These are phyloP conservation scores for Brotula barbata DNA, from an alignment of 2,797 vertebrate genomes.

Conservation along the genomic window DNA sequence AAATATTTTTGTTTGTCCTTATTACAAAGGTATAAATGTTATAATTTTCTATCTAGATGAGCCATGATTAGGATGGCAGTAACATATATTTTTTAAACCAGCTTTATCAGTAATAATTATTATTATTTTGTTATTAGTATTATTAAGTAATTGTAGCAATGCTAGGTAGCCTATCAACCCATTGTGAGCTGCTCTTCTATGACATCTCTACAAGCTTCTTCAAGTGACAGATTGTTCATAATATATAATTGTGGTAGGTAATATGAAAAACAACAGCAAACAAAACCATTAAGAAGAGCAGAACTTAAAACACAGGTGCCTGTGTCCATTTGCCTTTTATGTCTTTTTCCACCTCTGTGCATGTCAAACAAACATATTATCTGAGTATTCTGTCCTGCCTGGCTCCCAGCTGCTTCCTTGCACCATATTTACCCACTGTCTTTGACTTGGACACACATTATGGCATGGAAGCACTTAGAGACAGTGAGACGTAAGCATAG, in stretches of 20 bases:
- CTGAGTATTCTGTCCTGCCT: constrained; percentile 27
- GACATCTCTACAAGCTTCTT: constrained; percentile 21
- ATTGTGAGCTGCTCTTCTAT: constrained; percentile 8
- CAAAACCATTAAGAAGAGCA: constrained; percentile 26
- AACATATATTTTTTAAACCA: no score
- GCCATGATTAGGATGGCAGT: no score
- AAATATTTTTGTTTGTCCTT: constrained; percentile 13
- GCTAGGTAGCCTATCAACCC: not conserved
- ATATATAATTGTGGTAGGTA: constrained; percentile 35
- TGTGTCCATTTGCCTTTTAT: constrained; percentile 38
- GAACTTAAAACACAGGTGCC: constrained; percentile 25
- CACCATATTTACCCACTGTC: constrained; percentile 50
- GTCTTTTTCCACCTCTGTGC: constrained; percentile 54
- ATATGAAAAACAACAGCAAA: constrained; percentile 45
- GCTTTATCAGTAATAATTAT: no score
- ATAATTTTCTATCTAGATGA: no score
- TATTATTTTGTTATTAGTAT: no score
- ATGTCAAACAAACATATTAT: constrained; percentile 67
- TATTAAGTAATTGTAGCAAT: no score
- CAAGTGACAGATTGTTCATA: constrained; percentile 27
- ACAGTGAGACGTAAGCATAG: constrained; percentile 38
- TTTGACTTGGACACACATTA: constrained; percentile 58
- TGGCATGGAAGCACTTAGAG: constrained; percentile 63
- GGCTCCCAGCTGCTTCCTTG: constrained; percentile 21
- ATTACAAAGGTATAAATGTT: no score